Evolutionary conservation across 2,113 vertebrate species (phyloP), one percentile per base, ranked within the genome.

Genomic region (Myotis yumanensis): DNA sequence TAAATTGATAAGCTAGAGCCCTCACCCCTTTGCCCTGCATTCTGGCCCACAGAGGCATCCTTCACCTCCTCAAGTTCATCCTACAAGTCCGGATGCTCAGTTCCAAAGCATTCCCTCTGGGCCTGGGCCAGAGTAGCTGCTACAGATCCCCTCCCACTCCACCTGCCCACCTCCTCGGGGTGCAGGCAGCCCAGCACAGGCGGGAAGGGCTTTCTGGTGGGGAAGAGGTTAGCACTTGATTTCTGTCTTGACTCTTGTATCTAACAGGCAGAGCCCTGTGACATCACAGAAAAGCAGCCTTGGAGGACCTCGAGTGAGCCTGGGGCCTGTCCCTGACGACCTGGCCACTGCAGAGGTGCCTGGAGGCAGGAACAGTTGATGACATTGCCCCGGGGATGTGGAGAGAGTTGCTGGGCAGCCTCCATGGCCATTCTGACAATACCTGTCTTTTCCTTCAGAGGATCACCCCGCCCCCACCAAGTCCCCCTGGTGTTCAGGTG

Each of bases 181-280:
- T 81, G 30, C 73, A 62, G 91, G 95, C 1, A 1, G 37, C 51
- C 25, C 43, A 51, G 84, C 0, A 25, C 11, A 0, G 94, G 93
- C 85, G 88, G 52, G 96, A 96, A 97, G 79, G 75, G n/a, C 90
- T 73, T 81, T 92, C 59, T 95, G 83, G n/a, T 11, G 32, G 97
- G 95, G 93, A 94, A 96, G 95, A 96, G 93, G 97, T 96, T 85
- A 64, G n/a, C 86, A 59, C 84, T 62, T 18, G 20, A 87, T 54
- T 95, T 96, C 85, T 94, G 73, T 92, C 97, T 95, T 92, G 92
- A 94, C 91, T 91, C 57, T 96, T 72, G 0, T 86, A 51, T 64
- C 84, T 95, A n/a, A 32, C 37, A 88, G 64, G 68, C 82, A 84
- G 84, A 91, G 35, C 46, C 64, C 59, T 52, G 18, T 71, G 86